Base-by-base conservation (phyloP, 64 coral and sea anemone genomes). In the Montipora foliosa region DNA sequence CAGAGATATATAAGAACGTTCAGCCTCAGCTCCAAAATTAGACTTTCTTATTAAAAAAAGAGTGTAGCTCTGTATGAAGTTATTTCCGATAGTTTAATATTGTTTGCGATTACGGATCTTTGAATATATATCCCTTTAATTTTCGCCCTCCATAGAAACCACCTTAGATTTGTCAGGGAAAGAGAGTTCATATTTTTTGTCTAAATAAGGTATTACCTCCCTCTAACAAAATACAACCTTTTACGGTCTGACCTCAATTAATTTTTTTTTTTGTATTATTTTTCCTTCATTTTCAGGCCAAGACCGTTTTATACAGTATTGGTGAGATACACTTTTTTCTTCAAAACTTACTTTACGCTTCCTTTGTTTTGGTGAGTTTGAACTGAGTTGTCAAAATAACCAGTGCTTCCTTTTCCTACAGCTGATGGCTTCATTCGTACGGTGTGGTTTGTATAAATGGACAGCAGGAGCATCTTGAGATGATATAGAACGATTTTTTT, bases 401-500 rank as follows among this genome's bases (percentile, higher is more conserved):
- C 24, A 19, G 3, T 37, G 2, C 22, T 55, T 55, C 19, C 9
- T 78, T 78, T 11, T 67, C 67, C 69, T n/a, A 90, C 84, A 97
- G 95, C 95, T 76, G 95, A 97, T 87, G 95, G 95, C 17, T 97
- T 97, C 75, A 91, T 93, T 49, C 95, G 95, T 9, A 97, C 95
- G 9, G 95, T 97, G 58, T 97, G 95, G 95, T 97, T 94, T 60
- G 95, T 97, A 5, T 97, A 37, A 79, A 77, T 6, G 6, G 86
- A 45, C 21, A 44, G 11, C 46, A 46, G 61, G 47, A 37, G 37
- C 17, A 44, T 22, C 44, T 72, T 86, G 45, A 50, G 45, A 51
- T 8, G 29, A 4, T 6, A 86, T 13, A 46, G 5, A 49, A 13
- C 74, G 6, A 15, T 64, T 64, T 57, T 6, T 8, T 57, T 8